Percentiles rank a stretch among this genome's conserved stretches.
phyloP scores from a whole-genome alignment of 2,888 invertebrate genomes.

The Patella pellucida region DNA sequence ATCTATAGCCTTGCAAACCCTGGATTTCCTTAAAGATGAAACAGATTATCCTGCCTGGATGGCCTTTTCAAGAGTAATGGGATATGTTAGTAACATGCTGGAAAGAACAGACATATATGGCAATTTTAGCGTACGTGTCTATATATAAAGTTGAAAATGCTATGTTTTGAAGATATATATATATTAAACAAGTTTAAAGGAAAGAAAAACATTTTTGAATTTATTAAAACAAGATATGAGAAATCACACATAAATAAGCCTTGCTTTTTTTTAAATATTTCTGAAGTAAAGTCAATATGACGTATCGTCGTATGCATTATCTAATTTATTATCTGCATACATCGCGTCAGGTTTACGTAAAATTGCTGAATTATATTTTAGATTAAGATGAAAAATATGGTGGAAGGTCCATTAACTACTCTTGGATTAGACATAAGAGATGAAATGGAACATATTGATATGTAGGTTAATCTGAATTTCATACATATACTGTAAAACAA shows the following conservation, averaged over 20 bases:
- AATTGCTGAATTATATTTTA: constrained; percentile 13
- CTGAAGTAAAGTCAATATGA: no score
- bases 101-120: constrained; percentile 31
- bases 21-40: constrained; percentile 36
- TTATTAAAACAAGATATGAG: no score
- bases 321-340: no score
- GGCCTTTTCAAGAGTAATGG: constrained; percentile 32
- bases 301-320: no score
- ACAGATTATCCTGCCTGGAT: constrained; percentile 39
- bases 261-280: no score
- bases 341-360: no score
- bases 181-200: no score
- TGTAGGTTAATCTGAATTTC: constrained; percentile 12
- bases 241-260: no score
- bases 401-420: constrained; percentile 6
- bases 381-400: constrained; percentile 17
- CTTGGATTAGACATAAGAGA: constrained; percentile 15
- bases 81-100: constrained; percentile 43
- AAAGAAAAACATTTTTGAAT: no score
- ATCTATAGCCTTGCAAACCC: constrained; percentile 44
- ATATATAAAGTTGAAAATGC: no score
- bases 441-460: constrained; percentile 17
- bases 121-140: constrained; percentile 31
- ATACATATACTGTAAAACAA: no score
- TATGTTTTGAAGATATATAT: no score